Evolutionary conservation across 2,113 vertebrate genomes (phyloP).

Genomic region (Calypte anna): DNA sequence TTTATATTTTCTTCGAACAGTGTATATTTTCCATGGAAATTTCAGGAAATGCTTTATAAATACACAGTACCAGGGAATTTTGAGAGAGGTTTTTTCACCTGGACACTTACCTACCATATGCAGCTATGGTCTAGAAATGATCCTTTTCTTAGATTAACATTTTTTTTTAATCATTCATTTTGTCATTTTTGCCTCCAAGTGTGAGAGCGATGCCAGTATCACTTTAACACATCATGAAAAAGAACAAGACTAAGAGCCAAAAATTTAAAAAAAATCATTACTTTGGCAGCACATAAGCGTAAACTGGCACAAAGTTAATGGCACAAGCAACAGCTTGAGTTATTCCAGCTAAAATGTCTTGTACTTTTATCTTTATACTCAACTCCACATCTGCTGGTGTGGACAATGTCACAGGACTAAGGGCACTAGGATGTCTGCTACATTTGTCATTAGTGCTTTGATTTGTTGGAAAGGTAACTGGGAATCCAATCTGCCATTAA

Average conservation of each 20-base stretch:
- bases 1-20: background rate
- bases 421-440: background rate
- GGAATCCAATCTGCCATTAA: background rate
- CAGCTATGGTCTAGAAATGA: background rate
- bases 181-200: background rate
- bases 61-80: background rate
- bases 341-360: background rate
- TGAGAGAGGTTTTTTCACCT: background rate
- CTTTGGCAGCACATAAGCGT: background rate
- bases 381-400: background rate
- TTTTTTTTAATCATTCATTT: background rate
- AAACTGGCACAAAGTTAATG: background rate
- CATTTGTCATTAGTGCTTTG: background rate
- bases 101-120: background rate
- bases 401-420: background rate
- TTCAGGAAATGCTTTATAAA: background rate
- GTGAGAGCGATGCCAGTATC: background rate
- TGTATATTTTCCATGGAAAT: background rate
- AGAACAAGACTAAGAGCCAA: background rate
- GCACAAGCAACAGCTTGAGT: background rate
- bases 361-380: background rate
- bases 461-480: background rate
- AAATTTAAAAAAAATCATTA: background rate
- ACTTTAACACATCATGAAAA: background rate
- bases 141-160: background rate